Conservation (phyloP, 1,140 invertebrate species). For the Homalodisca vitripennis region DNA sequence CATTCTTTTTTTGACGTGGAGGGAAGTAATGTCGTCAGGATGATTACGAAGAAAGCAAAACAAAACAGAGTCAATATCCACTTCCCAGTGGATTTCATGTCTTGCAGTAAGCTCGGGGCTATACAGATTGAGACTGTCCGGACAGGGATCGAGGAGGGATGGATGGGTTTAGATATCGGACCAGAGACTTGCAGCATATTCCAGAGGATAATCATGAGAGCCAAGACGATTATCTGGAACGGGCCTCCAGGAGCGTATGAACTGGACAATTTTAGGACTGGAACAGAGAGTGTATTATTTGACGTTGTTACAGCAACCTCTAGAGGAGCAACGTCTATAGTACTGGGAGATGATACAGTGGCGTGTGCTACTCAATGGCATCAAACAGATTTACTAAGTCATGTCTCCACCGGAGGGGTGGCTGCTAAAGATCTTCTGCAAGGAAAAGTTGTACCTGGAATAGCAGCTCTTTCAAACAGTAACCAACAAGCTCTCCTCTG, state of each 20-base stretch:
- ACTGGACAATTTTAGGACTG: conserved; percentile 89
- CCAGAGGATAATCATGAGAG: conserved; percentile 72
- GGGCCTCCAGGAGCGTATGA: conserved; percentile 98
- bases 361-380: conserved; percentile 96
- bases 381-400: conserved; percentile 95
- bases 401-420: conserved; percentile 98
- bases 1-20: conserved; percentile 91
- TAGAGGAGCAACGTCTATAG: conserved; percentile 82
- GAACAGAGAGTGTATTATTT: conserved; percentile 93
- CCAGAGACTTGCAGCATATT: conserved; percentile 81
- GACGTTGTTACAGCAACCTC: conserved; percentile 88
- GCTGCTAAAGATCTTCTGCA: conserved; percentile 96
- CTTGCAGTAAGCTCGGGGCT: conserved; percentile 92
- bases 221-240: conserved; percentile 99
- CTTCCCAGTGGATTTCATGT: conserved; percentile 94
- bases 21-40: conserved; percentile 91
- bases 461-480: conserved; percentile 79
- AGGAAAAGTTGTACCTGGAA: conserved; percentile 91
- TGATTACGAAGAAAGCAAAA: conserved; percentile 90
- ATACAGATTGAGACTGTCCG: conserved; percentile 75
- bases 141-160: conserved; percentile 87
- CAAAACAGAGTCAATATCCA: conserved; percentile 93
- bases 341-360: conserved; percentile 86
- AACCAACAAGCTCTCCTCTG: too few species aligned
- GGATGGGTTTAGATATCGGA: conserved; percentile 95